phyloP scores from a whole-genome alignment of 2,888 invertebrate genomes.

The Tigriopus californicus region DNA sequence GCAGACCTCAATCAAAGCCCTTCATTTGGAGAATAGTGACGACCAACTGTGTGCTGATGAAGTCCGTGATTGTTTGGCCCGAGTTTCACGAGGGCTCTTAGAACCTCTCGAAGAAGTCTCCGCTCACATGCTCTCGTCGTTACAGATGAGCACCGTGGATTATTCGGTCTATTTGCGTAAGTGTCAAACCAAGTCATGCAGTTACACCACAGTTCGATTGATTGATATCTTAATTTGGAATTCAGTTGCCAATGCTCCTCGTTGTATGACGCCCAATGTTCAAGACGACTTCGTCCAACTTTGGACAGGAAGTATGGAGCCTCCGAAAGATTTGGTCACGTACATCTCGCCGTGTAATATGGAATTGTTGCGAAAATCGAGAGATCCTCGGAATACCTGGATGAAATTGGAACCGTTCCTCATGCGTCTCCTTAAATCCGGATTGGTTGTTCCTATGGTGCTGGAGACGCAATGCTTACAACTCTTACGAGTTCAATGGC shows the following conservation, averaged over 20 bases:
- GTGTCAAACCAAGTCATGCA: too few species aligned
- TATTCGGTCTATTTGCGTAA: too few species aligned
- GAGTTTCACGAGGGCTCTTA: too few species aligned
- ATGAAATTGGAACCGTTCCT: constrained; percentile 15
- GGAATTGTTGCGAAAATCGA: constrained; percentile 17
- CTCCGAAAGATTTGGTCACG: neutral
- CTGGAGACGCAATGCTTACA: constrained; percentile 17
- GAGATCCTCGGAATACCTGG: constrained; percentile 16
- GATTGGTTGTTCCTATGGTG: constrained; percentile 13
- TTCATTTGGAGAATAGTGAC: too few species aligned
- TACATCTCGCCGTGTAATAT: constrained; percentile 17
- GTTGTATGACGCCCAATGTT: neutral
- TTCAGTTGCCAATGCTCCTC: neutral
- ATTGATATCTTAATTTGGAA: neutral
- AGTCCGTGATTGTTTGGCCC: too few species aligned
- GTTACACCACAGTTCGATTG: too few species aligned
- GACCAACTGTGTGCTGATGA: too few species aligned
- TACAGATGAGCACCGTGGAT: too few species aligned
- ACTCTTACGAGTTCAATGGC: constrained; percentile 18
- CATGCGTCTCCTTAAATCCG: constrained; percentile 12
- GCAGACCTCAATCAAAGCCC: too few species aligned
- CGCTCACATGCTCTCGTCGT: too few species aligned
- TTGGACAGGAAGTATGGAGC: neutral
- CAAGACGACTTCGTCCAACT: neutral
- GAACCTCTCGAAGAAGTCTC: too few species aligned